These are phyloP conservation scores for Bombus breviceps DNA, from an alignment of 1,140 invertebrate species.

Conservation along the genomic window DNA sequence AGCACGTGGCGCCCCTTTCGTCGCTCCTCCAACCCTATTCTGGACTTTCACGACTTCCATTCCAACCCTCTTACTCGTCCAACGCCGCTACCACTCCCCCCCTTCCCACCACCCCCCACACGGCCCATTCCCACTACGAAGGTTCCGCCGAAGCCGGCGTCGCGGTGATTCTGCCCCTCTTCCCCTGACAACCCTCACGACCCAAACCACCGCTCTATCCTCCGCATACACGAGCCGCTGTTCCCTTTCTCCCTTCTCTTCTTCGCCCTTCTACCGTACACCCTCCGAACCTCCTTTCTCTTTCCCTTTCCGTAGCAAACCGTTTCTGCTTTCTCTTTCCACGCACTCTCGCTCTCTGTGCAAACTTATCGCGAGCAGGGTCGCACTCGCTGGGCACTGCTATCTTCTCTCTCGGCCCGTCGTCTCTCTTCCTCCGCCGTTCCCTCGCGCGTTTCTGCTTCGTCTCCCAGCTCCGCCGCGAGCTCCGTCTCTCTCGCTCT, in stretches of 20 bases:
- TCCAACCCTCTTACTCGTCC: constrained; percentile 48
- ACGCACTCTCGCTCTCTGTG: constrained; percentile 65
- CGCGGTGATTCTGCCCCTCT: constrained; percentile 38
- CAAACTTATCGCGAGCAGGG: constrained; percentile 65
- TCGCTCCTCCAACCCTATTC: constrained; percentile 53
- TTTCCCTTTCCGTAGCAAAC: constrained; percentile 6
- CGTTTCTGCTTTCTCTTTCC: constrained; percentile 39
- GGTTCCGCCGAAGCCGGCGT: constrained; percentile 52
- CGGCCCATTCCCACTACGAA: constrained; percentile 36
- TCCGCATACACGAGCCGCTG: neutral
- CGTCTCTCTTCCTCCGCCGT: constrained; percentile 44
- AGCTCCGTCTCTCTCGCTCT: neutral
- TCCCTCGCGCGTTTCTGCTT: neutral
- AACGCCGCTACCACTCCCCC: constrained; percentile 27
- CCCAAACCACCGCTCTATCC: constrained; percentile 17
- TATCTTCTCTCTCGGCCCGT: constrained; percentile 9
- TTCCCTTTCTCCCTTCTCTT: constrained; percentile 51
- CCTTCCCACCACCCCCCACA: too few species aligned
- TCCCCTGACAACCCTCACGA: neutral
- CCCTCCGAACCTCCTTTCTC: constrained; percentile 25
- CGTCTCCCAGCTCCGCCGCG: neutral
- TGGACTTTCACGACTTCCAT: constrained; percentile 51
- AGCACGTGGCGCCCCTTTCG: constrained; percentile 69
- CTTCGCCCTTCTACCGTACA: constrained; percentile 41
- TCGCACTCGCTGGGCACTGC: constrained; percentile 38